Evolutionary conservation across 2,888 invertebrate species (phyloP), one percentile per base, ranked within the genome.

Genomic region (Habroteleia sp.): DNA sequence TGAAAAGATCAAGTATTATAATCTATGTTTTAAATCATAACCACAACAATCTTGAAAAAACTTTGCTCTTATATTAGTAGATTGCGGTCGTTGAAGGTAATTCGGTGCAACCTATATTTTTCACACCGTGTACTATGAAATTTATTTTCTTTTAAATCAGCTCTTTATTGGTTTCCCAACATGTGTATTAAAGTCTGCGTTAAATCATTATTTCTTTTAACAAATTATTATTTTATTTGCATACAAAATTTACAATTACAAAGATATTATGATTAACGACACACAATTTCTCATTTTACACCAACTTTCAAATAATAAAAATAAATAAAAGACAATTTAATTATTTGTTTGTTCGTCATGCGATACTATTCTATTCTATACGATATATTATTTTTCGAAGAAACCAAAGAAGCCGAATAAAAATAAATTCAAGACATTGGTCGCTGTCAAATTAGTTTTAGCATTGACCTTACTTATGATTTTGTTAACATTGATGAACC

Each of bases 101-200:
- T 62, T 62, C 20, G 37, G 23, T 29, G 39, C 14, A 23, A 31
- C 13, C 44, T 39, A 62, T 62, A 50, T 62, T n/a, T 62, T 62
- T 50, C 27, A 13, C 44, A 33, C 29, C 41, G 33, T 62, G 50
- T 62, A 50, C 41, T n/a, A 14, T 8, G 37, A 20, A 62, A 62
- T 50, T 46, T 62, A 62, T 62, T 50, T 11, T 10, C 31, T 20
- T 50, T 50, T 62, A 41, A 62, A 62, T 50, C 16, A 46, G 50
- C 17, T 39, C 10, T 50, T 62, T 39, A 50, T 62, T 62, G 39
- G 62, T 20, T 50, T 50, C 39, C 27, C 44, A 41, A 48, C 48
- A 62, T 23, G 48, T 62, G 50, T 46, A 29, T 27, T 39, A 16
- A 31, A 17, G 31, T 3, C 7, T n/a, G n/a, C 7, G 27, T 50